A percentile compares a stretch with the other conserved stretches of the same genome.
phyloP scores from a whole-genome alignment of 1,140 invertebrate species.

The Rhyacophila brunnea region DNA sequence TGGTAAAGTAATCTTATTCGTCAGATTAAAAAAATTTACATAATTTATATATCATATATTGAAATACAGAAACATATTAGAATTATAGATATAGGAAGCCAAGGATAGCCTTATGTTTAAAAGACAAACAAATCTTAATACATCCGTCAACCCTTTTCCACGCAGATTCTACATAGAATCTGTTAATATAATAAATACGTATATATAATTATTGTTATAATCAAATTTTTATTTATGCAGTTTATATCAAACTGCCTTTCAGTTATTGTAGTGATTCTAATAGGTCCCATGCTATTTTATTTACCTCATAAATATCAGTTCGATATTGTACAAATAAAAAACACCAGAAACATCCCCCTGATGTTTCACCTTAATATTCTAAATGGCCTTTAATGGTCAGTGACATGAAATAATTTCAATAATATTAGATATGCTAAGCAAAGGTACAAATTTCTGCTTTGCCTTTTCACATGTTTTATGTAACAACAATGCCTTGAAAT shows the following conservation, averaged over 20 bases:
- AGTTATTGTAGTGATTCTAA: too few relatives aligned
- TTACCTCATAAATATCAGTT: slow-evolving; percentile 5
- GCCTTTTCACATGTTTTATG: slow-evolving; percentile 13
- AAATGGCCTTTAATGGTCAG: slow-evolving; percentile 1
- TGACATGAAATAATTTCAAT: slow-evolving; percentile 6
- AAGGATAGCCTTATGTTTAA: slow-evolving; percentile 14
- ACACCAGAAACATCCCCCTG: slow-evolving; percentile 18
- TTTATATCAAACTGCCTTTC: too few relatives aligned
- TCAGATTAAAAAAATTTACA: neutral
- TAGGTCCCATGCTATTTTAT: too few relatives aligned
- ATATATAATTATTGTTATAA: too few relatives aligned
- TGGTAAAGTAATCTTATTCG: neutral
- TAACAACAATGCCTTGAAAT: slow-evolving; percentile 14
- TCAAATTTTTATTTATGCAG: too few relatives aligned
- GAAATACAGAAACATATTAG: neutral
- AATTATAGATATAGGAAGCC: slow-evolving; percentile 6
- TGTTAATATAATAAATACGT: too few relatives aligned
- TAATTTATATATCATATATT: neutral
- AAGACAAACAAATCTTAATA: slow-evolving; percentile 2
- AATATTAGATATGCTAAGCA: slow-evolving; percentile 13
- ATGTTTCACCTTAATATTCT: slow-evolving; percentile 21
- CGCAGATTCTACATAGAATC: too few relatives aligned
- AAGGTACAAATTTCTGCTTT: slow-evolving; percentile 14
- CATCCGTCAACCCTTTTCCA: slow-evolving; percentile 2
- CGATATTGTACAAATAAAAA: slow-evolving; percentile 21